Evolutionary conservation across 1,140 invertebrate species (phyloP).

Genomic region (Euwallacea similis): DNA sequence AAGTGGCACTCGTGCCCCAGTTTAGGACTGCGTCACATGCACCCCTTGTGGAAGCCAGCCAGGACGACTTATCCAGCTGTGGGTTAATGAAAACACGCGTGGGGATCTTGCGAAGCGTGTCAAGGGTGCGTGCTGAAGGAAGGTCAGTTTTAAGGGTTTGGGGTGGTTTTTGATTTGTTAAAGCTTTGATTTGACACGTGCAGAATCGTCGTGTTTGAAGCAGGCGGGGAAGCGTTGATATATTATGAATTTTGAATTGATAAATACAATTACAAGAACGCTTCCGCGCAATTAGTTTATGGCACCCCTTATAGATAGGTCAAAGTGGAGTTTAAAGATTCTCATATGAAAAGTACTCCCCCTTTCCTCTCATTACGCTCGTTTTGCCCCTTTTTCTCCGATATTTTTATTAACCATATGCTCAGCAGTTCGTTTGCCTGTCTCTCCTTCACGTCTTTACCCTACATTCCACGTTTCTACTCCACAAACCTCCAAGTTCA

Average conservation of each 20-base stretch:
- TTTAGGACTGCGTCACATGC: slow-evolving; percentile 17
- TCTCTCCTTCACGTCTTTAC: background rate
- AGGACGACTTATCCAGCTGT: slow-evolving; percentile 3
- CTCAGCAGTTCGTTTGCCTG: background rate
- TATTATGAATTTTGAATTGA: no score
- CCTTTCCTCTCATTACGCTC: no score
- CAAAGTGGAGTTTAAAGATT: no score
- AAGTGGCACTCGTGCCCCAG: slow-evolving; percentile 26
- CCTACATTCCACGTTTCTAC: slow-evolving; percentile 2
- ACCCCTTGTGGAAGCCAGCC: slow-evolving; percentile 12
- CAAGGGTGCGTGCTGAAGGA: slow-evolving; percentile 12
- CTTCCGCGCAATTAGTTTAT: no score
- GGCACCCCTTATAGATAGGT: no score
- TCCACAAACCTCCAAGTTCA: slow-evolving; percentile 10
- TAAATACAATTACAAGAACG: no score
- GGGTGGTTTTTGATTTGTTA: background rate
- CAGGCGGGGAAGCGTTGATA: no score
- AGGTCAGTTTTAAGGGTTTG: background rate
- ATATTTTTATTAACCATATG: no score
- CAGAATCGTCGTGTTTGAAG: no score
- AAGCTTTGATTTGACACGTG: no score
- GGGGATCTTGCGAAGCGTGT: slow-evolving; percentile 4
- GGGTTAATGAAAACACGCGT: slow-evolving; percentile 18
- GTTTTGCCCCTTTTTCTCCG: no score
- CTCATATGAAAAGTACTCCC: no score